Conservation (phyloP, 2,797 vertebrate genomes). For the Nannoperca australis region DNA sequence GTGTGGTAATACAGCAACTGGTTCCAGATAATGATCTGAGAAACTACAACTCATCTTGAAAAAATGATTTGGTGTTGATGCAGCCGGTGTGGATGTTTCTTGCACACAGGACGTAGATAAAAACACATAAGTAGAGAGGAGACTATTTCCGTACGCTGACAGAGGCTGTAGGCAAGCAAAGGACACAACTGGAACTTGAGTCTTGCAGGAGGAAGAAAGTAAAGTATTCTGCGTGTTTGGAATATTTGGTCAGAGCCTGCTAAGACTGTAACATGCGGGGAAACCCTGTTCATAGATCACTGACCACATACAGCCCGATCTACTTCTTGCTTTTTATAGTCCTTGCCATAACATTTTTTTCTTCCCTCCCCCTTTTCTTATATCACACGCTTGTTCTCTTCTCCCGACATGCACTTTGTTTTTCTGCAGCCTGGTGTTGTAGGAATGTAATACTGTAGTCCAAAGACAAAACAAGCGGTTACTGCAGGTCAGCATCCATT, state of each 20-base stretch:
- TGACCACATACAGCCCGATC: conserved; percentile 31
- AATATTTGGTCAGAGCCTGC: conserved; percentile 49
- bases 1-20: conserved; percentile 6
- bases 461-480: conserved; percentile 65
- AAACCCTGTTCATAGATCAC: conserved; percentile 44
- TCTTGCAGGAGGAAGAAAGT: conserved; percentile 20
- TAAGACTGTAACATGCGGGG: conserved; percentile 2
- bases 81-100: neutral
- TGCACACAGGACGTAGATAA: neutral
- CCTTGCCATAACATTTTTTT: conserved; percentile 16
- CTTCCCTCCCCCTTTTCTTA: conserved; percentile 21
- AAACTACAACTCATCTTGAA: neutral
- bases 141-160: conserved; percentile 28
- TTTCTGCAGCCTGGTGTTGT: conserved; percentile 55
- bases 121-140: conserved; percentile 1
- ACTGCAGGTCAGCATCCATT: conserved; percentile 60
- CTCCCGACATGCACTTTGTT: conserved; percentile 59
- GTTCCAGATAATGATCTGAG: conserved; percentile 4
- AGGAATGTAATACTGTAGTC: conserved; percentile 46
- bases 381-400: conserved; percentile 53
- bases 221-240: conserved; percentile 33
- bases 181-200: conserved; percentile 43
- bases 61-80: neutral
- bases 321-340: conserved; percentile 33
- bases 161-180: conserved; percentile 14